These are phyloP conservation scores for Lithobates pipiens DNA, from an alignment of 2,797 vertebrate genomes.

Conservation along the genomic window DNA sequence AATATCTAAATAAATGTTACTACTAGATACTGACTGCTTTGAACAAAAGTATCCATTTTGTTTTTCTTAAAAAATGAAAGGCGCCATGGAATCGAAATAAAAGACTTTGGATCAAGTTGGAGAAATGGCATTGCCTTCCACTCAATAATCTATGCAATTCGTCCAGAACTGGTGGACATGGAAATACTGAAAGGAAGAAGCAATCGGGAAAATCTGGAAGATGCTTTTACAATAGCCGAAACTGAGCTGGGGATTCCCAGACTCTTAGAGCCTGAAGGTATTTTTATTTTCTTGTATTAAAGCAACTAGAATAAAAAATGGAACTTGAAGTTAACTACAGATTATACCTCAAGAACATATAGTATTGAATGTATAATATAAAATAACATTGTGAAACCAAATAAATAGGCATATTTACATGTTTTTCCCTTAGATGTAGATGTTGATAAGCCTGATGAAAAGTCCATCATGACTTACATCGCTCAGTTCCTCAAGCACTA, in stretches of 20 bases:
- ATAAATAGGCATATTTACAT: background rate
- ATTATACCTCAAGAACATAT: background rate
- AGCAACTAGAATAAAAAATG: background rate
- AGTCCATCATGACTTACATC: conserved; percentile 97
- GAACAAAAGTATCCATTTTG: background rate
- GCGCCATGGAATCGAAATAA: conserved; percentile 88
- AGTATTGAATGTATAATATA: background rate
- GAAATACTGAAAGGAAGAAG: conserved; percentile 82
- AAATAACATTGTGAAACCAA: background rate
- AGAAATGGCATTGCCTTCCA: conserved; percentile 93
- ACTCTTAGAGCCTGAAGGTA: conserved; percentile 96
- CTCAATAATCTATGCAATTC: conserved; percentile 89
- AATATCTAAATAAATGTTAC: background rate
- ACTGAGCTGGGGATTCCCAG: conserved; percentile 90
- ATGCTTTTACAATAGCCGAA: conserved; percentile 93
- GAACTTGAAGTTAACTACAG: background rate
- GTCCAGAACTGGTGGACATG: conserved; percentile 88
- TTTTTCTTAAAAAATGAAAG: conserved; percentile 69
- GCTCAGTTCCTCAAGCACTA: conserved; percentile 95
- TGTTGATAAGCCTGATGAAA: conserved; percentile 97
- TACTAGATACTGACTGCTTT: background rate
- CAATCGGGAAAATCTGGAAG: conserved; percentile 90
- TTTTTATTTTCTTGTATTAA: background rate
- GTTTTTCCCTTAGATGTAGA: conserved; percentile 86
- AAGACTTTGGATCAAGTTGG: conserved; percentile 97